Conservation (phyloP, 2,113 vertebrate genomes). For the Nipponia nippon region DNA sequence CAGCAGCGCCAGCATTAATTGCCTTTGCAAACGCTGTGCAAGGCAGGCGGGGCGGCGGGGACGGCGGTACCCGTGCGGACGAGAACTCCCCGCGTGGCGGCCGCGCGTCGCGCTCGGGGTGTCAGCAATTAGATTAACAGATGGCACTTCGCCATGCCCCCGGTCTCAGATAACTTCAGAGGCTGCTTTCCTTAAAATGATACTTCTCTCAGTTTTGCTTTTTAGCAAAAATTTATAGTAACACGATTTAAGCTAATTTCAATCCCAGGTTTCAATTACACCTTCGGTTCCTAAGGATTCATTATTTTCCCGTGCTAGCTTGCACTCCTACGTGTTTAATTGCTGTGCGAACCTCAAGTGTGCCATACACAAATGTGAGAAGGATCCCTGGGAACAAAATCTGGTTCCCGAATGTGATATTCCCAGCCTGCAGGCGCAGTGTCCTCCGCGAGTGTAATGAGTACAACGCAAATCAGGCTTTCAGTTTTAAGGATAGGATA, state of each 20-base stretch:
- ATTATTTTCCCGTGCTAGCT: not conserved
- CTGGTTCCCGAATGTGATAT: not conserved
- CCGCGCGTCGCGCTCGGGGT: not conserved
- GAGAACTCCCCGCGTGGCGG: not conserved
- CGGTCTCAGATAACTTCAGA: not conserved
- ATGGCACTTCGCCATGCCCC: not conserved
- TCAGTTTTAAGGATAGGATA: not conserved
- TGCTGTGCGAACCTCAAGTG: not conserved
- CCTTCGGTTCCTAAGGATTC: not conserved
- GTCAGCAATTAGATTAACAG: not conserved
- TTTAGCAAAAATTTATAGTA: not conserved
- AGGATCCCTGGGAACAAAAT: not conserved
- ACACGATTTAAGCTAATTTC: not conserved
- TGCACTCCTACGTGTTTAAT: not conserved
- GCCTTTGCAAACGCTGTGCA: accelerated
- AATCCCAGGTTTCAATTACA: not conserved
- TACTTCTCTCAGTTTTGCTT: not conserved
- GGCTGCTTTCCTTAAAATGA: not conserved
- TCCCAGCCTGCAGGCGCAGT: not conserved
- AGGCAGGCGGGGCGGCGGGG: not conserved
- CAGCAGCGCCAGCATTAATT: not conserved
- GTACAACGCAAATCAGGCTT: not conserved
- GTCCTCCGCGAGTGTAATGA: accelerated
- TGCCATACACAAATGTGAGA: not conserved
- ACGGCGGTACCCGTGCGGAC: not conserved